Evolutionary conservation across 2,888 invertebrate genomes (phyloP), one percentile per base, ranked within the genome.

Genomic region (Rapana venosa): DNA sequence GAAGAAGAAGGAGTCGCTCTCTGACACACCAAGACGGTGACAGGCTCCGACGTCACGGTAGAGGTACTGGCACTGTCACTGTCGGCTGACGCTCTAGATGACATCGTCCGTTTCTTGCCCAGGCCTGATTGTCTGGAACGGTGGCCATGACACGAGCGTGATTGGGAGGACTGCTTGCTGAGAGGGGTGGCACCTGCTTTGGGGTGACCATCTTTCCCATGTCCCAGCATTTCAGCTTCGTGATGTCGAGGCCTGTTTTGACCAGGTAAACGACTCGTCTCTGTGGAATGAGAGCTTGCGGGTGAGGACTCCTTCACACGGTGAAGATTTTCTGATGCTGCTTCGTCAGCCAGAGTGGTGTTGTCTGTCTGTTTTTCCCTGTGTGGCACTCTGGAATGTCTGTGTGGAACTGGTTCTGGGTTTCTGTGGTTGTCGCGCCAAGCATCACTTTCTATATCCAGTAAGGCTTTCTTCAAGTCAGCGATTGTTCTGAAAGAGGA

Each of bases 21-120:
- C 61, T 86, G 30, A 32, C 61, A 66, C 13, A 30, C 11, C 30
- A 30, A 26, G 35, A 87, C 74, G 1, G 87, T 87, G 26, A 32
- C 36, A 26, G 87, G 70, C 36, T 87, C 87, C 74, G 47, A 87
- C 15, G 87, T 87, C 87, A 87, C 74, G n/a, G 87, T 87, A n/a
- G 87, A 87, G 5, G 74, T 35, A 47, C 87, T 87, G 87, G 74
- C 87, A 47, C 87, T 87, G 74, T 87, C 87, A 74, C 66, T 35
- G 35, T 66, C 36, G 5, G 0, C 66, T 0, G 58, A 58, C 58
- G 20, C 66, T 35, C 15, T 70, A 22, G 47, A 70, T 30, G 87
- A 74, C 87, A 47, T 87, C 70, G 26, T 47, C 32, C 4, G 30
- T 20, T 61, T 30, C 30, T 85, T 47, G 35, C 36, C 56, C 32